Base-by-base conservation (phyloP, 2,888 invertebrate species). In the Masnerella sp. region DNA sequence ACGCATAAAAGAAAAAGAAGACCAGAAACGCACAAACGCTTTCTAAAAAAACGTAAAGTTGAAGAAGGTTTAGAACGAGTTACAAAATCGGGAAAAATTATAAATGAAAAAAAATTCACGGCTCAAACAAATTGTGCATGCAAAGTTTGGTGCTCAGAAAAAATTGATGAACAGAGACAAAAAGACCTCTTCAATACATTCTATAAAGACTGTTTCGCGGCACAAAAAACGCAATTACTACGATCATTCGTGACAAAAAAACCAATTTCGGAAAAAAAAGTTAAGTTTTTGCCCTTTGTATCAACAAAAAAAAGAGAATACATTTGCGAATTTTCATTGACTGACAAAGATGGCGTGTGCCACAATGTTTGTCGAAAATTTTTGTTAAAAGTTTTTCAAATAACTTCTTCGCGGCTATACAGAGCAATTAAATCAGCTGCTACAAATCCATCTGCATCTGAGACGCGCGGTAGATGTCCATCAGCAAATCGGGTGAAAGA, bases 41-140 rank as follows among this genome's bases (percentile, higher is more conserved):
- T 14, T 43, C 12, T 65, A 1, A 7, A 52, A 58, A 36, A 52
- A 42, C 9, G 1, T 1, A n/a, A 0, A 40, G 52, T 68, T 5
- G 38, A 68, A 59, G 47, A 9, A 11, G 59, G 52, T 1, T 25
- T 20, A 8, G 52, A 30, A 49, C 32, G 59, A 12, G 18, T 43
- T 5, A 51, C 68, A 5, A 32, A 14, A 12, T 36, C 42, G 1
- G 68, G 68, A 2, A 59, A 68, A 38, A 3, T 52, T 1, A 68
- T 59, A 3, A 28, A 18, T 8, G 52, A 17, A 1, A 68, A 45
- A 25, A 28, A 17, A 12, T 65, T 65, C 12, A 12, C 18, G 7
- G 12, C 64, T 1, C 64, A 71, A 43, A 38, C 9, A 20, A 38
- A 43, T 4, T 71, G 71, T 30, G 38, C 28, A 42, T 71, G 71